These are phyloP conservation scores for Pithys albifrons DNA, from an alignment of 2,113 vertebrate genomes.

Conservation along the genomic window DNA sequence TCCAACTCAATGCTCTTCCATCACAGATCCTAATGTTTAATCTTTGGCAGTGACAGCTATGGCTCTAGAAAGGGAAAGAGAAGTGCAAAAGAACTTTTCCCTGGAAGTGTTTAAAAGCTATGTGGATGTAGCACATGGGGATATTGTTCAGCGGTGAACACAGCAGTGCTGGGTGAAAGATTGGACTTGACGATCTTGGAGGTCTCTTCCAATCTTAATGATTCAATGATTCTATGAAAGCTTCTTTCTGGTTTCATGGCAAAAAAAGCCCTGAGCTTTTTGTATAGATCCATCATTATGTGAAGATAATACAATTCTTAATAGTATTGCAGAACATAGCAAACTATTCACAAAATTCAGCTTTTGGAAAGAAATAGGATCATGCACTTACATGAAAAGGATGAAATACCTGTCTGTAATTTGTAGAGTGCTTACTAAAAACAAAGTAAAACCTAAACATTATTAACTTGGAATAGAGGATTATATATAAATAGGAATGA, in stretches of 20 bases:
- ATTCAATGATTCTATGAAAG: neutral
- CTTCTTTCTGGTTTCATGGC: neutral
- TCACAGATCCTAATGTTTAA: fast-evolving
- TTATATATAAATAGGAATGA: neutral
- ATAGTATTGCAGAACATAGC: neutral
- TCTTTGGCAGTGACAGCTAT: fast-evolving
- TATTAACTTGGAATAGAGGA: neutral
- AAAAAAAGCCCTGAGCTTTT: neutral
- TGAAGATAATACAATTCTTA: neutral
- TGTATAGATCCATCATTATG: neutral
- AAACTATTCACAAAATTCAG: neutral
- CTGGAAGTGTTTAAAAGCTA: neutral
- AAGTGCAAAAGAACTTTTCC: neutral
- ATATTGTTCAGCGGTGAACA: neutral
- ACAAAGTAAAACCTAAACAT: neutral
- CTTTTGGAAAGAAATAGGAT: neutral
- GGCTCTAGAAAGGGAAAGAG: neutral
- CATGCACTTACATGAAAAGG: neutral
- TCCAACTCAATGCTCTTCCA: neutral
- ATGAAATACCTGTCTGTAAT: neutral
- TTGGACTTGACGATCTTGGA: neutral
- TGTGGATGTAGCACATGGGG: neutral
- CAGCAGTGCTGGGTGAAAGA: neutral
- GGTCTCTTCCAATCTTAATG: neutral
- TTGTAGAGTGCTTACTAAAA: neutral